Evolutionary conservation across 2,888 invertebrate species (phyloP), one percentile per base, ranked within the genome.

Genomic region (Agapostemon virescens): DNA sequence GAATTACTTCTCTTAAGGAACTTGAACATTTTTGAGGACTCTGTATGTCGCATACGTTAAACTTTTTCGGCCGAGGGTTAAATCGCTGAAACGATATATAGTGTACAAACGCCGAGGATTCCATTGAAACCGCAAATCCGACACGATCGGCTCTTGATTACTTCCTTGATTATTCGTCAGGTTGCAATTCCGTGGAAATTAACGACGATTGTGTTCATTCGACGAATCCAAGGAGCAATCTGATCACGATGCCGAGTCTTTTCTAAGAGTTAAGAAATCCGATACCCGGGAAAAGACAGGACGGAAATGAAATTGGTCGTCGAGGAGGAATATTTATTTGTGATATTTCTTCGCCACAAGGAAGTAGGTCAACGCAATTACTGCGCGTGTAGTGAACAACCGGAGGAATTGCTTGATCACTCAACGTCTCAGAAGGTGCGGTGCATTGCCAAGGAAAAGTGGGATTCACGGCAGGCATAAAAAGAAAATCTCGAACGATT

Each of bases 361-460:
- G 72, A 72, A 72, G 20, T 61, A 36, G 72, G 64, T 72, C 64
- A 26, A 49, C 23, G 63, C 49, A 72, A 72, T 72, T 72, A 72
- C 72, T 11, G 64, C 33, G 33, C 49, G 64, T 63, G 72, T 33
- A 72, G 45, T 20, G 72, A 72, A 72, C 72, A 64, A 72, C 63
- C 23, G 64, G 36, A 72, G 45, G 49, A 64, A 72, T 61, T 23
- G 64, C 36, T 72, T 72, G 63, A 71, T 64, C 23, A 13, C 52
- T 75, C 49, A 61, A 70, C 71, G 45, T 61, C 36, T 63, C 23
- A 45, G 75, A 36, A 64, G 71, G 64, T 52, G 75, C 63, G 23
- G 71, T 7, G 63, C 52, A 75, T 75, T 64, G 71, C 49, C 52
- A 23, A 20, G 40, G 71, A 30, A 11, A 63, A 26, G 42, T 23